These are phyloP conservation scores for Antennarius striatus DNA, from an alignment of 2,113 vertebrate species.

Conservation along the genomic window DNA sequence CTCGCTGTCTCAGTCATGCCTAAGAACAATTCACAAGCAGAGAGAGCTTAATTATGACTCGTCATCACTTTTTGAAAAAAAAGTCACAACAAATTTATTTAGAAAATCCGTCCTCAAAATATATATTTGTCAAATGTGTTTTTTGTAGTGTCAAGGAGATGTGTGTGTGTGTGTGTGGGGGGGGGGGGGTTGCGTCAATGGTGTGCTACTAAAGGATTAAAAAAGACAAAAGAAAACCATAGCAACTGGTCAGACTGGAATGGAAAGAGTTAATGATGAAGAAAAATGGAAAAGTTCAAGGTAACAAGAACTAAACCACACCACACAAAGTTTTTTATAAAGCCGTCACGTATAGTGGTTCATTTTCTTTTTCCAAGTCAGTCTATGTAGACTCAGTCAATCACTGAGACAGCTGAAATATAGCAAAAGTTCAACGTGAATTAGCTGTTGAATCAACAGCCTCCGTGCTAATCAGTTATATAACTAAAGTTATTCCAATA, in stretches of 20 bases:
- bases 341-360: no score
- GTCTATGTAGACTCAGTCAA: no score
- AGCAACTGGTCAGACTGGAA: background rate
- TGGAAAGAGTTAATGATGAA: background rate
- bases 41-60: constrained; percentile 12
- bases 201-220: constrained; percentile 1
- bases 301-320: no score
- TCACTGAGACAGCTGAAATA: no score
- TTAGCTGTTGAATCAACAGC: no score
- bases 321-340: no score
- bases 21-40: constrained; percentile 23
- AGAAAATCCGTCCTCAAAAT: background rate
- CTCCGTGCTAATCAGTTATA: no score
- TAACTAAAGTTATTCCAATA: no score
- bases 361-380: no score
- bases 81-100: constrained; percentile 24
- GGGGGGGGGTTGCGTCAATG: background rate
- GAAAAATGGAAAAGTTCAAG: background rate
- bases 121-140: background rate
- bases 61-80: constrained; percentile 32
- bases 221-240: background rate
- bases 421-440: no score
- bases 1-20: constrained; percentile 12
- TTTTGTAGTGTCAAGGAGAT: constrained; percentile 6
- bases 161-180: background rate